Conservation (phyloP, 2,113 vertebrate species). For the Cyanoderma ruficeps region DNA sequence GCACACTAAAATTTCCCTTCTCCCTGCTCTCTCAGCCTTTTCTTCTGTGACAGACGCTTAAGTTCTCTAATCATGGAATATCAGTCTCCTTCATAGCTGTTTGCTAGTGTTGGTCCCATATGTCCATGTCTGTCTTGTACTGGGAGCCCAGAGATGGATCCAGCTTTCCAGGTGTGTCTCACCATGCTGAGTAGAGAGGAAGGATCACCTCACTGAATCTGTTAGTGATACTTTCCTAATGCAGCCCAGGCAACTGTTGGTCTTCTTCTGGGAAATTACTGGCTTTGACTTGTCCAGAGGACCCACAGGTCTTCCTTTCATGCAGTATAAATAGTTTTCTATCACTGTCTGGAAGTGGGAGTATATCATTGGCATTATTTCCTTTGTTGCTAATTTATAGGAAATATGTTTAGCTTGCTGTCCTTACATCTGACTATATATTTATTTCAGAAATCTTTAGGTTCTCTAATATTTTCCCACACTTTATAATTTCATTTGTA, state of each 20-base stretch:
- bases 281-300: not conserved
- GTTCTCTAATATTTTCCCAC: not conserved
- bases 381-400: not conserved
- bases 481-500: not conserved
- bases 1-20: not conserved
- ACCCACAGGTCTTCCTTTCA: not conserved
- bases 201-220: not conserved
- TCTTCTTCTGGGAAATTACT: not conserved
- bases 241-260: not conserved
- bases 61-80: not conserved
- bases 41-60: not conserved
- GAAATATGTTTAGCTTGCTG: not conserved
- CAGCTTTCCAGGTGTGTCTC: not conserved
- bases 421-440: not conserved
- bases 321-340: not conserved
- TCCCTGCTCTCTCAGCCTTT: not conserved
- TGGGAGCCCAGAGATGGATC: not conserved
- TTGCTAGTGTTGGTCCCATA: rapidly evolving
- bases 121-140: not conserved
- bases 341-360: not conserved
- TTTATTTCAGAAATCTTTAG: not conserved
- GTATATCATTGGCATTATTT: not conserved
- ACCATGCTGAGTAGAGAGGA: no score
- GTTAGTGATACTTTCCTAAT: not conserved
- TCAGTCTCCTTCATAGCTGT: not conserved